phyloP scores from a whole-genome alignment of 2,888 invertebrate genomes.

The Eupithecia tripunctaria region DNA sequence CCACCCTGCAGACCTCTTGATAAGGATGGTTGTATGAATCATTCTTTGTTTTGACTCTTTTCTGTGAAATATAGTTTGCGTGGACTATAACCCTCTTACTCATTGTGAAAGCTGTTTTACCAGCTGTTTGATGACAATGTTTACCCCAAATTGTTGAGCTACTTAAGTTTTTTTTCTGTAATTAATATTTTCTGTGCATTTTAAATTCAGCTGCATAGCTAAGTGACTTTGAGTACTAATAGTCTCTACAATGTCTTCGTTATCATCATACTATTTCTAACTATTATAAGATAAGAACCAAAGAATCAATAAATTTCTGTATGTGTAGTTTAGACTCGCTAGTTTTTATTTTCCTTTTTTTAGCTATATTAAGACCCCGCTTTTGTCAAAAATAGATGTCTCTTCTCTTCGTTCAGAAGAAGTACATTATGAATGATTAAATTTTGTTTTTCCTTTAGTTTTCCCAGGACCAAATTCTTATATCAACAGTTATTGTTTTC shows the following conservation, averaged over 20 bases:
- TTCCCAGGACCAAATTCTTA: neutral
- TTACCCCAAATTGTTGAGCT: neutral
- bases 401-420: neutral
- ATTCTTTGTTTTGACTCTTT: constrained; percentile 19
- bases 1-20: constrained; percentile 33
- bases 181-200: neutral
- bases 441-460: neutral
- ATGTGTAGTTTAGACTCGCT: neutral
- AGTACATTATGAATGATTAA: neutral
- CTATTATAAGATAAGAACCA: neutral
- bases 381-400: neutral
- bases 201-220: neutral
- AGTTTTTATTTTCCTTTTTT: neutral
- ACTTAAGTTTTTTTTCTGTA: neutral
- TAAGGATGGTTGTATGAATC: constrained; percentile 19
- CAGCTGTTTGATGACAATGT: neutral
- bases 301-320: neutral
- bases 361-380: neutral
- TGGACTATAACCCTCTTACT: neutral
- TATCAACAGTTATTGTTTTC: neutral
- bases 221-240: neutral
- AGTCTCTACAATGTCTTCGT: neutral
- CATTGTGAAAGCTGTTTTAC: neutral
- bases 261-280: no score
- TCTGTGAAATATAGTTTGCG: constrained; percentile 8